phyloP scores from a whole-genome alignment of 2,797 vertebrate species.

The Paedocypris micromegethes region DNA sequence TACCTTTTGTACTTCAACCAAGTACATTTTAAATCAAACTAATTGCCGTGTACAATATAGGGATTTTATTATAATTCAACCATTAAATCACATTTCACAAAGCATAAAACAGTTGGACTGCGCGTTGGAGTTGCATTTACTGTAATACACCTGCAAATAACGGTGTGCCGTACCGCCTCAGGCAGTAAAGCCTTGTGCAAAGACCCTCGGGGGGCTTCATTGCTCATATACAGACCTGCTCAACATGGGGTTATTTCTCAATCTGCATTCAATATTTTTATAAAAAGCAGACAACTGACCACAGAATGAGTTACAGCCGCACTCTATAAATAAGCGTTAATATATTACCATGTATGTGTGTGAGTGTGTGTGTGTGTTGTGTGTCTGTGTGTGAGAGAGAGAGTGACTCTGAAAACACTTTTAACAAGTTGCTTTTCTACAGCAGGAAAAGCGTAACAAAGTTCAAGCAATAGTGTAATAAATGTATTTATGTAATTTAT shows the following conservation, averaged over 20 bases:
- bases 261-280: slow-evolving; percentile 23
- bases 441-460: too few relatives aligned
- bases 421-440: too few relatives aligned
- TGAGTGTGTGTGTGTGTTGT: too few relatives aligned
- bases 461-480: too few relatives aligned
- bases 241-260: slow-evolving; percentile 26
- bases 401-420: too few relatives aligned
- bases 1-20: slow-evolving; percentile 12
- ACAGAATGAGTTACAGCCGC: too few relatives aligned
- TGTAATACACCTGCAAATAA: slow-evolving; percentile 26
- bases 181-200: slow-evolving; percentile 24
- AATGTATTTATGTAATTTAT: too few relatives aligned
- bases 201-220: slow-evolving; percentile 27
- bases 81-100: slow-evolving; percentile 14
- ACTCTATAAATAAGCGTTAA: too few relatives aligned
- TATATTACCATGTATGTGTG: too few relatives aligned
- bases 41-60: slow-evolving; percentile 26
- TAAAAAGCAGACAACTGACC: too few relatives aligned
- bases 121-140: background rate
- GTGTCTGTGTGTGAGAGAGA: too few relatives aligned
- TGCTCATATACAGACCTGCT: slow-evolving; percentile 23
- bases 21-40: slow-evolving; percentile 21
- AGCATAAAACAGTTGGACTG: slow-evolving; percentile 20
- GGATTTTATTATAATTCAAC: slow-evolving; percentile 23
- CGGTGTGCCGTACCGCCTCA: slow-evolving; percentile 22